Conservation (phyloP, 2,888 invertebrate genomes). For the Cephus nigrinus region DNA sequence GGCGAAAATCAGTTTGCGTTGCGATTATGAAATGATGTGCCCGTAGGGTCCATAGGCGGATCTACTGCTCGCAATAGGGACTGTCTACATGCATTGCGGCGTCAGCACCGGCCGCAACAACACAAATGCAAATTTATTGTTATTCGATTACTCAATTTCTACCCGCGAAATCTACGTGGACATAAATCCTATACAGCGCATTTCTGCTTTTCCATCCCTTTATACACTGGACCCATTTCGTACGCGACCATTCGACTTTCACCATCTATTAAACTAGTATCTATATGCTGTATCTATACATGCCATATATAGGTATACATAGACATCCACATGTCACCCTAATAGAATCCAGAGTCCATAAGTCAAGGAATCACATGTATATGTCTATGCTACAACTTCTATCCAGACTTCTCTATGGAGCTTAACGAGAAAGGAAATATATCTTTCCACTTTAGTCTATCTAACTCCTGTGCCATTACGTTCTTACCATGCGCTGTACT, state of each 20-base stretch:
- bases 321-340: background rate
- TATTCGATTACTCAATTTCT: conserved; percentile 63
- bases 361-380: background rate
- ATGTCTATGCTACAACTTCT: background rate
- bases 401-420: background rate
- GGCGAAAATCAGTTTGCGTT: conserved; percentile 54
- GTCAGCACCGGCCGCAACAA: conserved; percentile 56
- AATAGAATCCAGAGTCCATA: background rate
- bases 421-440: background rate
- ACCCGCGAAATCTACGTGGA: conserved; percentile 47
- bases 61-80: conserved; percentile 43
- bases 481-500: background rate
- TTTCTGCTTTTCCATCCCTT: conserved; percentile 37
- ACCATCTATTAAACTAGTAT: background rate
- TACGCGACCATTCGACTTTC: background rate
- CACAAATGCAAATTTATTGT: conserved; percentile 64
- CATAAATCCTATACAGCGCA: conserved; percentile 58
- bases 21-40: conserved; percentile 60
- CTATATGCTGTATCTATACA: background rate
- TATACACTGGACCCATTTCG: background rate
- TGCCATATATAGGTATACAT: background rate
- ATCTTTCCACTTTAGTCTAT: background rate
- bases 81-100: conserved; percentile 55
- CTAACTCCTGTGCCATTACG: background rate
- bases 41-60: conserved; percentile 31